Percentiles rank a stretch among this genome's conserved stretches.
Evolutionary conservation across 2,797 vertebrate species (phyloP).

Genomic region (Lindbergichthys nudifrons): DNA sequence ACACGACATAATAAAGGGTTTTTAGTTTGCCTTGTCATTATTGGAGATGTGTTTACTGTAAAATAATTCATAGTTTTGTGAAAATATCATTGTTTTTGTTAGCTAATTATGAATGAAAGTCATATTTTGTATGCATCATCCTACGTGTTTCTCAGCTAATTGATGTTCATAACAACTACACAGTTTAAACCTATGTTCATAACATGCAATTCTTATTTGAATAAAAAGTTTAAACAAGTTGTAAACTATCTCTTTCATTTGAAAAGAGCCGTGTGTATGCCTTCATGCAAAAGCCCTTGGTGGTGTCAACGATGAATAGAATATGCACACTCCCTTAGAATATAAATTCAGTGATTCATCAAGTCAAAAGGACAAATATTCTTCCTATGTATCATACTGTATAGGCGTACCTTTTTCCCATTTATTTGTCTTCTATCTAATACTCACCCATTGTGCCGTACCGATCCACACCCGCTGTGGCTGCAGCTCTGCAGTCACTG

Average conservation of each 20-base stretch:
- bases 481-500: constrained; percentile 1
- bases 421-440: no score
- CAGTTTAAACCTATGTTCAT: neutral
- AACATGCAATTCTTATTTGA: neutral
- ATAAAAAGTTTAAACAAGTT: neutral
- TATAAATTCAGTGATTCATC: no score
- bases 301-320: no score
- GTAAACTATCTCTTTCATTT: no score
- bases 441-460: neutral
- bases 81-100: neutral
- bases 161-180: neutral
- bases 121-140: neutral
- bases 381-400: no score
- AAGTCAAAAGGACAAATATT: no score
- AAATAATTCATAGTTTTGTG: neutral
- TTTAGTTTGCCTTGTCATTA: neutral
- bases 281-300: neutral
- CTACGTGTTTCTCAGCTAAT: neutral
- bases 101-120: neutral
- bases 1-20: neutral
- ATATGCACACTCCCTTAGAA: no score
- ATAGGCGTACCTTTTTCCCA: no score
- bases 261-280: neutral
- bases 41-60: neutral
- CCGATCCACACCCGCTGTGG: neutral